Evolutionary conservation across 35 echinoderm and acorn worm genomes (phyloP), one percentile per base, ranked within the genome.

Genomic region (Ophioderma brevispina): DNA sequence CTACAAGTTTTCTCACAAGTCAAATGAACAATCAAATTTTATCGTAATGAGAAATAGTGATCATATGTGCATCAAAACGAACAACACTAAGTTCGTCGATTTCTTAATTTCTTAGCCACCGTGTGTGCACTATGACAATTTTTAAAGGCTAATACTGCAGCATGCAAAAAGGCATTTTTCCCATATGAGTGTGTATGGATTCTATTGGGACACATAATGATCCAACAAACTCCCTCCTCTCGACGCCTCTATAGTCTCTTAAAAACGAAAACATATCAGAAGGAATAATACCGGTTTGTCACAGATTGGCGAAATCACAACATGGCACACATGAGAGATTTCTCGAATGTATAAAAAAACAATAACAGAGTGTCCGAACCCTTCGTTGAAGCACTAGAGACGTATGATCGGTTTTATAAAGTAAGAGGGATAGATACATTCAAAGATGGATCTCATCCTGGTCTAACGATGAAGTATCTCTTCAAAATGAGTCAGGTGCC

Each of bases 161-260:
- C 0, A 78, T 86, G 52, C 52, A 11, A 0, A 90, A 90, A 33
- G 88, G 84, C n/a, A 0, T 94, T 90, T 37, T 94, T 94, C 41
- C 82, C 92, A 3, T 94, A 94, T 37, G 81, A 94, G 21, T 94
- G 21, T 94, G 92, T 87, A 6, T 94, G 0, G 81, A 94, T 64
- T 10, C 0, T 88, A n/a, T 90, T 0, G 35, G 39, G 3, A 94
- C 90, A 37, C 39, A 90, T 0, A 25, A 81, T 31, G 13, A n/a
- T n/a, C 0, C 0, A 14, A 86, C 2, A 23, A 19, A 28, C 33
- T 93, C 0, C 78, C 86, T 3, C 59, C 92, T 0, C 78, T 84
- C 33, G 59, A 78, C 23, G 92, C 92, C 89, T 89, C 76, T 85
- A 86, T 19, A 86, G 75, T 6, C 78, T 1, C 88, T 90, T 31